Percentiles rank a stretch among this genome's conserved stretches.
These are phyloP conservation scores for Brachynemurus nebulosus DNA, from an alignment of 2,888 invertebrate genomes.

Conservation along the genomic window DNA sequence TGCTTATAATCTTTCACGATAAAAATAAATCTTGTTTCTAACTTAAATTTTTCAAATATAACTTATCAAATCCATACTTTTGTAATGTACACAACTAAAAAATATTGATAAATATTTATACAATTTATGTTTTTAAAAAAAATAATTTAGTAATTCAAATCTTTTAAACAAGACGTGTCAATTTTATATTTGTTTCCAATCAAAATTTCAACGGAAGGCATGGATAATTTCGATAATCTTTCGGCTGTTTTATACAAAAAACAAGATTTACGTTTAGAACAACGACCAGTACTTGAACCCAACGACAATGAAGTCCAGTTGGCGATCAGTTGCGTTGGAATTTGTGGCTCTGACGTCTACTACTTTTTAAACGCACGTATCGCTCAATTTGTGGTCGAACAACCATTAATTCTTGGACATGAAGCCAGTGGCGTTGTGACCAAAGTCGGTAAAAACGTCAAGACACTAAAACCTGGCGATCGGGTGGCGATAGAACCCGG, in stretches of 20 bases:
- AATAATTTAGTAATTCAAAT: too few relatives aligned
- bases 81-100: too few relatives aligned
- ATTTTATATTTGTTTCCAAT: too few relatives aligned
- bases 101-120: too few relatives aligned
- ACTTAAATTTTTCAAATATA: too few relatives aligned
- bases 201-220: too few relatives aligned
- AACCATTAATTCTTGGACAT: constrained; percentile 92
- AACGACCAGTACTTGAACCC: constrained; percentile 67
- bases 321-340: constrained; percentile 83
- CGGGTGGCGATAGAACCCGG: constrained; percentile 93
- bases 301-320: constrained; percentile 65
- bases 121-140: too few relatives aligned
- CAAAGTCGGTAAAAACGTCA: constrained; percentile 60
- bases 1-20: too few relatives aligned
- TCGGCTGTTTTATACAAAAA: not conserved
- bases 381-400: constrained; percentile 70
- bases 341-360: constrained; percentile 93
- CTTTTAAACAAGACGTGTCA: too few relatives aligned
- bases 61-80: too few relatives aligned
- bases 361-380: constrained; percentile 75
- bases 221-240: too few relatives aligned
- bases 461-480: constrained; percentile 49
- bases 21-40: too few relatives aligned
- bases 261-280: constrained; percentile 35
- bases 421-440: constrained; percentile 74